Evolutionary conservation across 1,140 invertebrate species (phyloP).

Genomic region (Drosophila kanapiae): DNA sequence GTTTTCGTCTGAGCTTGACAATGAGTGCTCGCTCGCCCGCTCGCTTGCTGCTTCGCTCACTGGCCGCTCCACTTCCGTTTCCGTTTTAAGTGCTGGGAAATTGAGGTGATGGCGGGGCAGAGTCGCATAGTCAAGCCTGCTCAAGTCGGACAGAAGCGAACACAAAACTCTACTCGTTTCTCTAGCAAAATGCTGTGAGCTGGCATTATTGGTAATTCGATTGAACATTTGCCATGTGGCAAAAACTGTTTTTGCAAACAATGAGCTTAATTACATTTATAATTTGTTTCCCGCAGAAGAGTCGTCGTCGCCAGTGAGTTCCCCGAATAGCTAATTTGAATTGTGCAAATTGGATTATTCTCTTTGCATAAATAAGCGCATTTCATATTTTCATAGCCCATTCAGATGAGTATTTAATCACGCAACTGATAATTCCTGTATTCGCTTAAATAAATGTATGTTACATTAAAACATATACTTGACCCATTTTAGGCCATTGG

Average conservation of each 20-base stretch:
- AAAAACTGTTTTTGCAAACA: constrained; percentile 36
- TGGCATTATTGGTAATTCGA: constrained; percentile 16
- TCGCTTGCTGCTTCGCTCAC: constrained; percentile 32
- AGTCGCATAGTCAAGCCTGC: constrained; percentile 15
- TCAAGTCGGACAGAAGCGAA: not conserved
- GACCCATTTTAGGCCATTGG: too few relatives aligned
- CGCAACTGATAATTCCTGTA: not conserved
- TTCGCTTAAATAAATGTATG: not conserved
- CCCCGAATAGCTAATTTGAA: constrained; percentile 18
- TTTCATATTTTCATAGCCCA: constrained; percentile 7
- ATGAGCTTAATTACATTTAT: constrained; percentile 35
- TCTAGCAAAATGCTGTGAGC: not conserved
- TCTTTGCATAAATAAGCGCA: constrained; percentile 16
- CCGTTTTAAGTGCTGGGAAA: constrained; percentile 63
- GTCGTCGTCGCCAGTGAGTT: not conserved
- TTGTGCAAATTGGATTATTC: constrained; percentile 24
- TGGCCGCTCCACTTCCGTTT: constrained; percentile 65
- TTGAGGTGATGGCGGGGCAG: constrained; percentile 42
- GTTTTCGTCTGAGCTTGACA: constrained; percentile 70
- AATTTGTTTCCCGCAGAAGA: constrained; percentile 14
- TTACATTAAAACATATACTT: not conserved
- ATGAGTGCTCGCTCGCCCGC: constrained; percentile 61
- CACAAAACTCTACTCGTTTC: not conserved
- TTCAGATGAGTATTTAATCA: not conserved
- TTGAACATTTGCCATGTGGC: constrained; percentile 3